Base-by-base conservation (phyloP, 2,797 vertebrate species). In the Thamnophis elegans region DNA sequence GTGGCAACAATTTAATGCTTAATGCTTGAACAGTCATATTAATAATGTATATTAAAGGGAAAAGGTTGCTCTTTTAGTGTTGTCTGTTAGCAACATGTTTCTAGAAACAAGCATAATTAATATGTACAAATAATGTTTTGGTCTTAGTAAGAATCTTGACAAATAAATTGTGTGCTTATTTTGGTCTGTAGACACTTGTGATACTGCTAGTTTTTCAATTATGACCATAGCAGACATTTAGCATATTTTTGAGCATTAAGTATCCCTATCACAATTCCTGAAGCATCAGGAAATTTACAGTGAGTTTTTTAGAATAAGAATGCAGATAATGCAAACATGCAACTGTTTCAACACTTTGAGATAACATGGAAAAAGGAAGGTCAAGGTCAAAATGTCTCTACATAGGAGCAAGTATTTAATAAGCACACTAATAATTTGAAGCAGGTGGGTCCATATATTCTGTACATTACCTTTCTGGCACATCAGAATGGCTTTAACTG, bases 1-100 rank as follows among this genome's bases (percentile, higher is more conserved):
- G 62, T 93, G 73, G 91, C 90, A 92, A 93, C 68, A 90, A 68
- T 94, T 78, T 56, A 91, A 0, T 9, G 28, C 47, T 94, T 92
- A 90, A 56, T 94, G 90, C 91, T 92, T 93, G 47, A 92, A 32
- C 26, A 89, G 90, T 92, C 85, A 94, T 47, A 26, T 89, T 93
- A 92, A 88, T 93, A 93, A 93, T 93, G 8, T 16, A 65, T 32
- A 92, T 82, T 59, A 78, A 93, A 95, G 92, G 93, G 4, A 51
- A 92, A 2, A 10, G 58, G 53, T 0, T 92, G 5, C 92, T 91
- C 28, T 9, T 47, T 42, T 89, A 26, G 0, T 82, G 25, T 92
- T 92, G 25, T 56, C 60, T 89, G 28, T 65, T 56, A 42, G 42
- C 42, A 42, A 42, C 42, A 42, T 42, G 42, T 54, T 91, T 53